These are phyloP conservation scores for Prietella phreatophila DNA, from an alignment of 2,113 vertebrate genomes.

Conservation along the genomic window DNA sequence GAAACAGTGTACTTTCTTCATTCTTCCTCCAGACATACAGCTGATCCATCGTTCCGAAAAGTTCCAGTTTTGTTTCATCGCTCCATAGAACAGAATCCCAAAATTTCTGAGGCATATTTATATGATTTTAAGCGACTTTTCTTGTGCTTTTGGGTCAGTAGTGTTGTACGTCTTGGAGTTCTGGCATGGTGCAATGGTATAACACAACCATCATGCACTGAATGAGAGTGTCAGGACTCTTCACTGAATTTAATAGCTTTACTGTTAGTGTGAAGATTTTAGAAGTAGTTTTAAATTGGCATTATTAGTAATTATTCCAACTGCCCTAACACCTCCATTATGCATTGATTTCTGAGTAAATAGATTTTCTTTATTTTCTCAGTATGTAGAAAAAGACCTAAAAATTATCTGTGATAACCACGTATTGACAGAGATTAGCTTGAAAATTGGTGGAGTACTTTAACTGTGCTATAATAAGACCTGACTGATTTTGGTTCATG, in stretches of 20 bases:
- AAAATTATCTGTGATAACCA: background rate
- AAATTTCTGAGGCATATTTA: too few relatives aligned
- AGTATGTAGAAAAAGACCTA: background rate
- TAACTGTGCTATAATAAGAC: background rate
- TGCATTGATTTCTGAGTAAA: background rate
- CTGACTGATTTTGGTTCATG: slow-evolving; percentile 1
- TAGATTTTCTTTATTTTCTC: background rate
- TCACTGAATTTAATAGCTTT: background rate
- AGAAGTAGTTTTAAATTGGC: background rate
- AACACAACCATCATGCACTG: background rate
- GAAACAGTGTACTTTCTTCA: too few relatives aligned
- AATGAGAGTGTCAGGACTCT: background rate
- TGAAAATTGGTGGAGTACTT: background rate
- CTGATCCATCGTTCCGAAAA: too few relatives aligned
- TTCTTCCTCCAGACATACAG: too few relatives aligned
- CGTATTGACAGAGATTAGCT: background rate
- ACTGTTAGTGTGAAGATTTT: background rate
- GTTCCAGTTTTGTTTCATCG: too few relatives aligned
- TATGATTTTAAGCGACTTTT: too few relatives aligned
- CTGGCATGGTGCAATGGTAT: background rate
- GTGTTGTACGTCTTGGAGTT: too few relatives aligned
- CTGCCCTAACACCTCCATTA: background rate
- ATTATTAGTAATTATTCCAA: background rate
- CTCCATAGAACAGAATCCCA: too few relatives aligned
- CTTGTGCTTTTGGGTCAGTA: too few relatives aligned